Evolutionary conservation across 2,888 invertebrate genomes (phyloP), one percentile per base, ranked within the genome.

Genomic region (Chironomus tentans): DNA sequence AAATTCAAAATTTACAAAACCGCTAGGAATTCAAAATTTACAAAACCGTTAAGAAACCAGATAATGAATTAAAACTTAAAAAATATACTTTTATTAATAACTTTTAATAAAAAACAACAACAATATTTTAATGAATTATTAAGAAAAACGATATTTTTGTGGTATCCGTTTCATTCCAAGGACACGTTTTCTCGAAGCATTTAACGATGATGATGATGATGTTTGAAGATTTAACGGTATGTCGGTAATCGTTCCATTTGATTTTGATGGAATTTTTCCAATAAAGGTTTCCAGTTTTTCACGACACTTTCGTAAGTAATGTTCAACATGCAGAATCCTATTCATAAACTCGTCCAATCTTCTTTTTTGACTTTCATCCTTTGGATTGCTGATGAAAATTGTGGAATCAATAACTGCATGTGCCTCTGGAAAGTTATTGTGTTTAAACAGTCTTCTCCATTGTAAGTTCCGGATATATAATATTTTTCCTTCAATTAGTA

Each of bases 391-490:
- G 0, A 90, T 88, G 78, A 91, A 88, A 78, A 84, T 82, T 0
- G 88, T 86, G 73, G 86, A 86, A 78, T 91, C 90, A 3, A 88
- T 89, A 1, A 87, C 90, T 77, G 88, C 69, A 24, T 46, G 84
- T 71, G 87, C 88, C 46, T 87, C 85, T 0, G 86, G 87, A 80
- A 90, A 86, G 78, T 82, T 84, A 78, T 83, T 84, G 75, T 84
- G 84, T 2, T 22, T 13, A 21, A 21, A 65, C 79, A 86, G 81
- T 7, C 81, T 80, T 78, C 88, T 83, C 84, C 87, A 88, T 81
- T 89, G 87, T 75, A 92, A 85, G 86, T 92, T 92, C 15, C 85
- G 85, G 79, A 88, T 87, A 0, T 87, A 85, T 1, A 91, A 82
- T 6, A 87, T 80, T 77, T 88, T 86, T 0, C 89, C 88, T 0